A percentile compares a stretch with the other conserved stretches of the same genome.
These are phyloP conservation scores for Heliconius aoede DNA, from an alignment of 2,888 invertebrate genomes.

Conservation along the genomic window DNA sequence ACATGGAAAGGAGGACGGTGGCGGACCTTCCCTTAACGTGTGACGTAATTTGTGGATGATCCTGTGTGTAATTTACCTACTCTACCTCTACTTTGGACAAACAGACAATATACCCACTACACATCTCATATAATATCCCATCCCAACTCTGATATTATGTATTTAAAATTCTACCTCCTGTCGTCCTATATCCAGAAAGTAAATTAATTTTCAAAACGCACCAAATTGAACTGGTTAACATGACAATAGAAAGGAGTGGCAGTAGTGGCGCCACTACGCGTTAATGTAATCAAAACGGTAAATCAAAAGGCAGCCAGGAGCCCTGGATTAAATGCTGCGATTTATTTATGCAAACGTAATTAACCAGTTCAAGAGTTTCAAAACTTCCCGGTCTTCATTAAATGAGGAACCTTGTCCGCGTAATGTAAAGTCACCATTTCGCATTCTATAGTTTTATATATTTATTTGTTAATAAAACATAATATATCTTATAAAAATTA, in stretches of 20 bases:
- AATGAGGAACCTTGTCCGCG: slow-evolving; percentile 24
- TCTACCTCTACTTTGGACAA: too few species aligned
- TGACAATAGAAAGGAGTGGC: background rate
- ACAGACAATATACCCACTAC: too few species aligned
- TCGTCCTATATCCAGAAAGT: background rate
- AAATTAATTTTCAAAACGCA: slow-evolving; percentile 4
- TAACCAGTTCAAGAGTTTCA: slow-evolving; percentile 31
- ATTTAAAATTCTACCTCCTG: too few species aligned
- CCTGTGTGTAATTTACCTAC: too few species aligned
- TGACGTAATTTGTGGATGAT: too few species aligned
- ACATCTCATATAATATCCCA: too few species aligned
- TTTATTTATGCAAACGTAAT: slow-evolving; percentile 35
- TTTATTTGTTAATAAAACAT: background rate
- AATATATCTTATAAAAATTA: background rate
- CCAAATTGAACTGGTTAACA: slow-evolving; percentile 7
- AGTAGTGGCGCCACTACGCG: slow-evolving; percentile 19
- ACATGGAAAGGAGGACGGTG: too few species aligned
- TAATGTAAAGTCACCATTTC: background rate
- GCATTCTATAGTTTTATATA: background rate
- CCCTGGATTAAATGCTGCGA: slow-evolving; percentile 28
- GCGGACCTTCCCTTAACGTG: too few species aligned
- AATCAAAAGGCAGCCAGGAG: slow-evolving; percentile 33
- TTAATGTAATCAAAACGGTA: slow-evolving; percentile 35
- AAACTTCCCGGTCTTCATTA: slow-evolving; percentile 30
- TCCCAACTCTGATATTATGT: too few species aligned